Base-by-base conservation (phyloP, 2,113 vertebrate genomes). In the Hipposideros armiger region DNA sequence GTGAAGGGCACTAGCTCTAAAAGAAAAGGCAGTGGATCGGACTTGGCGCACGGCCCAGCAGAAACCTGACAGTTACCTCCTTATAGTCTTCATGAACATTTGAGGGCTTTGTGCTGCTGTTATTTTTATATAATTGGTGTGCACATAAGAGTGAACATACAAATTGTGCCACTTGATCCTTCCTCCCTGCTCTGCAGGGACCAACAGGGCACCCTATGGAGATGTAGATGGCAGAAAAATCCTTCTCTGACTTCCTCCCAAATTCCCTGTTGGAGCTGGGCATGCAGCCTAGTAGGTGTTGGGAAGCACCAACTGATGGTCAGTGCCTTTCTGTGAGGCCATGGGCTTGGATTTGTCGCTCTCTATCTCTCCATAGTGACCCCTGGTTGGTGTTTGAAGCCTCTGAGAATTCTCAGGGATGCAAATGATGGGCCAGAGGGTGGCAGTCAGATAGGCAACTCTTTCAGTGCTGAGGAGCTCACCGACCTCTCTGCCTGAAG, bases 131-230 rank as follows among this genome's bases (percentile, higher is more conserved):
- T 86, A 95, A 73, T 92, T 47, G 16, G 5, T 66, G 67, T 95
- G 78, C 78, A 96, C 88, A 95, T 66, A 90, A 94, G 89, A 91
- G 50, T 90, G 54, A 96, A 84, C 42, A 62, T 93, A 96, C 94
- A 97, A 96, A 96, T 93, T 72, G 91, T 95, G 85, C 60, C 13
- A 1, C 74, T 95, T 95, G 87, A 86, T 91, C 78, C 87, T 91
- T 96, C 67, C 56, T 90, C 42, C 36, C 22, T 92, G 66, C 92
- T 95, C 96, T 96, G 69, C 24, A 45, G 93, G 52, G 45, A 50
- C 62, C 77, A 86, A 87, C 77, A 87, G 73, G 26, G 30, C 22
- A 22, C 62, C 88, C 80, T 91, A 3, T 94, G 94, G 87, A 83
- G 84, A 87, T 36, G 66, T 13, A 64, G 73, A 78, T 83, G 85